Evolutionary conservation across 2,888 invertebrate genomes (phyloP), one percentile per base, ranked within the genome.

Genomic region (Acleris holmiana): DNA sequence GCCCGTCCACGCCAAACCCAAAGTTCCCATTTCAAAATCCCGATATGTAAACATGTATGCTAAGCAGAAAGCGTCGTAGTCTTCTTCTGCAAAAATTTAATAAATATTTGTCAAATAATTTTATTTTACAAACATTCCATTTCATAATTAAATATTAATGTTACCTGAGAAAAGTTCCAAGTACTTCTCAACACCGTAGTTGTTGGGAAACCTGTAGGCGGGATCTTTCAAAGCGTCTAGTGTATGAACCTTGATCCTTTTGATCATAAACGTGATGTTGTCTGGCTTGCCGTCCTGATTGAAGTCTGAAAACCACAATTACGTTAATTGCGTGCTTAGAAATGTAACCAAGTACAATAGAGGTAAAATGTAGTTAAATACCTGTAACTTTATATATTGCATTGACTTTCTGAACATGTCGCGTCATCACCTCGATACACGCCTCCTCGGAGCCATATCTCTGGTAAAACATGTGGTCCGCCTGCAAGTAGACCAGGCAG

Each of bases 31-130:
- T 88, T 98, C 98, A 80, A 98, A 98, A 87, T 98, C 98, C 58
- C 98, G 94, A 86, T 99, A 99, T 18, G 99, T 99, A 86, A 99
- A 99, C 96, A 99, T 98, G 90, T 99, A 99, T 61, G 99, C 99
- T 81, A 99, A 93, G 83, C 99, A 99, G 90, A 99, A 99, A 19
- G 98, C 98, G 85, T 99, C 98, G 89, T 99, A 99, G 87, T 99
- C 98, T 84, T 98, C 97, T 95, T 99, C 98, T 96, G 95, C 59
- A 74, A 94, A 93, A 73, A 74, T 76, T 69, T 75, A 70, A 72
- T 64, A 74, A 76, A 73, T 67, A 67, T 66, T 75, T 71, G 72
- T 73, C 59, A 73, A 64, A n/a, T 57, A 55, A 23, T 23, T 56
- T 57, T 18, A 19, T n/a, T 46, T 25, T 47, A 61, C 25, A 54